phyloP scores from a whole-genome alignment of 2,797 vertebrate genomes.

The Fistularia commersonii region DNA sequence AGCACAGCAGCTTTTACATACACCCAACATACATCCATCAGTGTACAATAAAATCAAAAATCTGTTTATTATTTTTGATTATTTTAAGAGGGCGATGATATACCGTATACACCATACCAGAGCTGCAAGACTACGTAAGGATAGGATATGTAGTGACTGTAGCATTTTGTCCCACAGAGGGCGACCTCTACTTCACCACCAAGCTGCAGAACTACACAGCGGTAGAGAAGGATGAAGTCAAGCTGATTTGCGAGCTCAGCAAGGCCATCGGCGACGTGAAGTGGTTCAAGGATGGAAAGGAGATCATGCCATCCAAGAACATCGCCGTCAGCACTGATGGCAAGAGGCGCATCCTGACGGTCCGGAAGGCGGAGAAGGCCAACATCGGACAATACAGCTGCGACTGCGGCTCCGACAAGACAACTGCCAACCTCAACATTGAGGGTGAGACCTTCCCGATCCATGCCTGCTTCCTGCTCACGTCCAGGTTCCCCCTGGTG shows the following conservation, averaged over 20 bases:
- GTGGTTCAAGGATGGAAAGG: slow-evolving; percentile 94
- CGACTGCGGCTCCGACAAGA: slow-evolving; percentile 94
- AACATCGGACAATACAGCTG: slow-evolving; percentile 91
- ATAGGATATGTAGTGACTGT: background rate
- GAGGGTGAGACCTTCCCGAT: slow-evolving; percentile 78
- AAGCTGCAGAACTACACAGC: slow-evolving; percentile 96
- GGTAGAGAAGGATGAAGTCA: slow-evolving; percentile 91
- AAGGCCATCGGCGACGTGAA: slow-evolving; percentile 88
- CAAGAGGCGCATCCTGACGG: slow-evolving; percentile 87
- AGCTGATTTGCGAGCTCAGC: slow-evolving; percentile 92
- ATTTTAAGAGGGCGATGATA: no score
- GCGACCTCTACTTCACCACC: slow-evolving; percentile 92
- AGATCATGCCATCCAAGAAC: slow-evolving; percentile 90
- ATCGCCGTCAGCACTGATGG: slow-evolving; percentile 83
- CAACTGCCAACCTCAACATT: slow-evolving; percentile 86
- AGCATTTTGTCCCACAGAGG: slow-evolving; percentile 79
- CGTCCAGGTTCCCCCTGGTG: no score
- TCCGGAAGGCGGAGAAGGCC: slow-evolving; percentile 88
- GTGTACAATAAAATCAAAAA: no score
- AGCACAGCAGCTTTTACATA: no score
- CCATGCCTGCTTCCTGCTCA: no score
- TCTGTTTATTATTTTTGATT: no score
- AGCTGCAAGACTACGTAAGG: no score
- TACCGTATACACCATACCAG: no score
- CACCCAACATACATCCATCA: no score